Conservation (phyloP, 2,797 vertebrate species). For the Pipistrellus pipistrellus region DNA sequence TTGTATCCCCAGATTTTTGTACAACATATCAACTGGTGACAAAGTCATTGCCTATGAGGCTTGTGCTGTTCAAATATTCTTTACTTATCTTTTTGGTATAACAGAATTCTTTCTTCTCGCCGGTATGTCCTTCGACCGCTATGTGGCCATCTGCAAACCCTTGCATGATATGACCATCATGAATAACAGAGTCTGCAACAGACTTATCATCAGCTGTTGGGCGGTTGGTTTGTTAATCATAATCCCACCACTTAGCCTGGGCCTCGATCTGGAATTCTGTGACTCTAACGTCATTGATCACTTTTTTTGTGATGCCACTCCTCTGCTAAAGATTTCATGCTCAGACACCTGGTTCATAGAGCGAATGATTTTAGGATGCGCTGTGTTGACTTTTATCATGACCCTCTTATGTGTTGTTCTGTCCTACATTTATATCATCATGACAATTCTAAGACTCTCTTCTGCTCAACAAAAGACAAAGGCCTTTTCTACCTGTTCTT, state of each 20-base stretch:
- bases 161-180: constrained; percentile 45
- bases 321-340: not conserved
- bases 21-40: not conserved
- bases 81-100: not conserved
- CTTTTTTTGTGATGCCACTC: constrained; percentile 51
- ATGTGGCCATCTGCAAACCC: constrained; percentile 59
- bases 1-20: not conserved
- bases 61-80: not conserved
- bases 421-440: constrained; percentile 17
- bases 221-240: constrained; percentile 8
- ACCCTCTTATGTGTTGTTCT: not conserved
- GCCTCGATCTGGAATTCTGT: constrained; percentile 36
- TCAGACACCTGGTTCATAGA: constrained; percentile 22
- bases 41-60: not conserved
- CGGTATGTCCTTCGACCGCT: constrained; percentile 34
- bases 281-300: not conserved
- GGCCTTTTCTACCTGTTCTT: constrained; percentile 36
- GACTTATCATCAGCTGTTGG: not conserved
- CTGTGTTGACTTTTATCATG: constrained; percentile 16
- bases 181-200: not conserved
- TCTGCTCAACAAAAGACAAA: constrained; percentile 12
- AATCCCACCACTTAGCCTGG: not conserved
- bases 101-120: constrained; percentile 59
- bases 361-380: not conserved
- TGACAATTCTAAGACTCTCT: not conserved